Base-by-base conservation (phyloP, 2,888 invertebrate species). In the Macropis europaea region DNA sequence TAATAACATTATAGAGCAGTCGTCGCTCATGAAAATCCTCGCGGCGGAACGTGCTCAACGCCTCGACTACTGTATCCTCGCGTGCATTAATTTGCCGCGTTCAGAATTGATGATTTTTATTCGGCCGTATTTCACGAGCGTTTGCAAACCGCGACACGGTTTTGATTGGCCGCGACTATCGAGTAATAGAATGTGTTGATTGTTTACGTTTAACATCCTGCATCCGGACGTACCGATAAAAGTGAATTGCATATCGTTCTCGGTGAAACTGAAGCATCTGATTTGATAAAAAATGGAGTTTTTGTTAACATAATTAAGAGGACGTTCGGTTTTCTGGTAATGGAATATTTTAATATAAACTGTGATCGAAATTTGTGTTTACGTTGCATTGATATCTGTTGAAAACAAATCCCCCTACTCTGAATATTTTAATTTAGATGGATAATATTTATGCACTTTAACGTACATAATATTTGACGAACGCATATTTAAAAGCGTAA, bases 1-100 rank as follows among this genome's bases (percentile, higher is more conserved):
- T 87, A 84, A 85, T 86, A 82, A 83, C 83, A 81, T 82, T 73
- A 82, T 67, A 74, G 82, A 73, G 61, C 57, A 59, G 74, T 71
- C 62, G 50, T 45, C 54, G 38, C 67, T 66, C 63, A 15, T 38
- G 57, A 53, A 64, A 70, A 53, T 38, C 45, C 68, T 13, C 50
- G 13, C 53, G 15, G 26, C 28, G 19, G 7, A 57, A 43, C 50
- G n/a, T 38, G 28, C 57, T 56, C 45, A 48, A 47, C 36, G 13
- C 43, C 38, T 45, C n/a, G n/a, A 40, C 36, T 19, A 61, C 24
- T 3, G 22, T 30, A 13, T 53, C 26, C 24, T 22, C 24, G 22
- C 13, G n/a, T n/a, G n/a, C n/a, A 42, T 63, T 60, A 57, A 64
- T 59, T 59, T 13, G n/a, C 11, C 42, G 7, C 45, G n/a, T 22